Conservation (phyloP, 2,797 vertebrate genomes). For the Centropyge bicolor region DNA sequence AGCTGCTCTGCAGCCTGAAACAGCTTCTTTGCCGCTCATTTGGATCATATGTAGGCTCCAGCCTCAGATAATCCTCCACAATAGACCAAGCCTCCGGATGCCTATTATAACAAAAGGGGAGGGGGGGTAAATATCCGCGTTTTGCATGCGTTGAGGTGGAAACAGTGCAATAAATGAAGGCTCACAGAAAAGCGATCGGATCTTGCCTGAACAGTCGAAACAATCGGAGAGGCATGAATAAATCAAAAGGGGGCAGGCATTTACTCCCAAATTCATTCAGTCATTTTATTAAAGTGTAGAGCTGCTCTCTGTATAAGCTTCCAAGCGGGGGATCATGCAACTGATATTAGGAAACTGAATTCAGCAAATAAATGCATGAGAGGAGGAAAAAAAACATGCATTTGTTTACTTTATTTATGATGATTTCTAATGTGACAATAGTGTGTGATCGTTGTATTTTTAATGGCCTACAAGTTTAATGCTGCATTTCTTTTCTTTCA, state of each 20-base stretch:
- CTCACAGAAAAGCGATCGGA: conserved; percentile 37
- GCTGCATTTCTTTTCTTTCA: too few relatives aligned
- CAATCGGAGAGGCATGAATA: conserved; percentile 50
- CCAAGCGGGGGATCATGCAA: neutral
- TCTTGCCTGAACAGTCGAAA: conserved; percentile 48
- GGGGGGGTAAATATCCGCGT: conserved; percentile 25
- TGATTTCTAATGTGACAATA: neutral
- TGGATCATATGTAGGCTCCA: conserved; percentile 53
- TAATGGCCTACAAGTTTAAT: conserved; percentile 56
- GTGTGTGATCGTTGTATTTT: neutral
- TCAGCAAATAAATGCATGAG: neutral
- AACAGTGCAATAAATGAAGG: conserved; percentile 39
- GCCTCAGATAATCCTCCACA: conserved; percentile 66
- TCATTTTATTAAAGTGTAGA: conserved; percentile 52
- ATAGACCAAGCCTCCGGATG: conserved; percentile 62
- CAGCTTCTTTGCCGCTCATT: conserved; percentile 61
- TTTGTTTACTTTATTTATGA: neutral
- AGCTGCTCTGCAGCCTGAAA: conserved; percentile 41
- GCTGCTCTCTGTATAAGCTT: conserved; percentile 11
- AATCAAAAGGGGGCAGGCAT: conserved; percentile 42
- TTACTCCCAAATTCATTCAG: conserved; percentile 44
- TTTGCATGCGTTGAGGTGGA: conserved; percentile 41
- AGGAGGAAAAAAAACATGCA: neutral
- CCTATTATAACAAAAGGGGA: conserved; percentile 69
- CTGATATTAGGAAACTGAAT: neutral